phyloP scores from a whole-genome alignment of 2,113 vertebrate species.

The Dunckerocampus dactyliophorus region DNA sequence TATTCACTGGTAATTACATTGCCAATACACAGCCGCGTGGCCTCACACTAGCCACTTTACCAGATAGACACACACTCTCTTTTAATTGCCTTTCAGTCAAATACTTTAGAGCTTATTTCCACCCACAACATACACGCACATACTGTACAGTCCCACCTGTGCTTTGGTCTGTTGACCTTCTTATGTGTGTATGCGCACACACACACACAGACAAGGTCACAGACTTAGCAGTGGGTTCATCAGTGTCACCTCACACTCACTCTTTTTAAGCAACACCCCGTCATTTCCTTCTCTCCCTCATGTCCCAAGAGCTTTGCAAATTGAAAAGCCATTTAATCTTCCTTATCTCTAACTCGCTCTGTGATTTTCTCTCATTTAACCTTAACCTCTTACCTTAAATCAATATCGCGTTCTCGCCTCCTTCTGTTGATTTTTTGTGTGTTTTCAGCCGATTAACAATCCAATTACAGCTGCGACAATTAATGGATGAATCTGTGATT shows the following conservation, averaged over 20 bases:
- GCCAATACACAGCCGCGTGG: constrained; percentile 45
- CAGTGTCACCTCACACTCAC: constrained; percentile 25
- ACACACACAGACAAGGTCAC: constrained; percentile 33
- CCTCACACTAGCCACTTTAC: constrained; percentile 24
- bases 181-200: constrained; percentile 3
- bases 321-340: constrained; percentile 42
- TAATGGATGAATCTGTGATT: no score
- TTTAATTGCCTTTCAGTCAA: constrained; percentile 64
- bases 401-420: not conserved
- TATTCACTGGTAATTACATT: constrained; percentile 61
- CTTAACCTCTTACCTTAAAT: constrained; percentile 2
- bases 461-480: no score
- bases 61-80: constrained; percentile 26
- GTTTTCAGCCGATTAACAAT: no score
- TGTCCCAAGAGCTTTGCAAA: constrained; percentile 23
- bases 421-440: not conserved
- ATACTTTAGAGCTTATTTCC: constrained; percentile 36
- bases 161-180: constrained; percentile 48
- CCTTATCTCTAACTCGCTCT: constrained; percentile 4
- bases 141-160: constrained; percentile 39
- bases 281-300: constrained; percentile 1
- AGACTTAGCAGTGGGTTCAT: constrained; percentile 31
- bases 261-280: constrained; percentile 12
- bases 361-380: constrained; percentile 43
- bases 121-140: constrained; percentile 15